Percentiles rank a stretch among this genome's conserved stretches.
phyloP scores from a whole-genome alignment of 2,797 vertebrate species.

The Chelonia mydas region DNA sequence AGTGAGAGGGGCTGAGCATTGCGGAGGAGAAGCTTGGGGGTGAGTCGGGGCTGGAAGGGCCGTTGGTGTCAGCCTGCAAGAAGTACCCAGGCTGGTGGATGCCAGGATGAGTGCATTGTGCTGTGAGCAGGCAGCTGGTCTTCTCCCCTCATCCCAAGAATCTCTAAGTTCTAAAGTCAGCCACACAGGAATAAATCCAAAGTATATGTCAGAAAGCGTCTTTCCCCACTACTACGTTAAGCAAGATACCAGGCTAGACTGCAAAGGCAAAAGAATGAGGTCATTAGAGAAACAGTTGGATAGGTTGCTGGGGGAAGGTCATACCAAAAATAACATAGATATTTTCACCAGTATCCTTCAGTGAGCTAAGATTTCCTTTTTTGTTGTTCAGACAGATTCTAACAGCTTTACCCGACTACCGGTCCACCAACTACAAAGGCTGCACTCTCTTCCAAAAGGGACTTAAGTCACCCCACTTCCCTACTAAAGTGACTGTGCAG shows the following conservation, averaged over 20 bases:
- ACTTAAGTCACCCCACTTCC: neutral
- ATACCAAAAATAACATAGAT: neutral
- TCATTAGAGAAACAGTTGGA: neutral
- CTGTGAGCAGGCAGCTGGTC: neutral
- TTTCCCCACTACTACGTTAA: neutral
- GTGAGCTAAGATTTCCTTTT: fast-evolving
- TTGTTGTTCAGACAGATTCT: neutral
- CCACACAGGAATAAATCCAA: neutral
- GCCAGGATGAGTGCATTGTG: neutral
- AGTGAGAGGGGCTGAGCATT: neutral
- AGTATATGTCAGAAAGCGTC: neutral
- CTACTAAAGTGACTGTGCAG: neutral
- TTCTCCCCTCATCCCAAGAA: neutral
- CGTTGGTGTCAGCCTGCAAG: neutral
- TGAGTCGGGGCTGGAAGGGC: neutral
- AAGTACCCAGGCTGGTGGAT: neutral
- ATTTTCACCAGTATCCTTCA: neutral
- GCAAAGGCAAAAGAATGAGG: neutral
- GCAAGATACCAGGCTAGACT: neutral
- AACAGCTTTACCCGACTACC: neutral
- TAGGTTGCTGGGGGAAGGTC: neutral
- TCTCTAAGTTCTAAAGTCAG: neutral
- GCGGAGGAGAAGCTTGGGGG: neutral
- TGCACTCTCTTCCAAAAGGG: neutral
- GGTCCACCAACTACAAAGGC: neutral